These are phyloP conservation scores for Pectinophora gossypiella DNA, from an alignment of 1,140 invertebrate genomes.

Conservation along the genomic window DNA sequence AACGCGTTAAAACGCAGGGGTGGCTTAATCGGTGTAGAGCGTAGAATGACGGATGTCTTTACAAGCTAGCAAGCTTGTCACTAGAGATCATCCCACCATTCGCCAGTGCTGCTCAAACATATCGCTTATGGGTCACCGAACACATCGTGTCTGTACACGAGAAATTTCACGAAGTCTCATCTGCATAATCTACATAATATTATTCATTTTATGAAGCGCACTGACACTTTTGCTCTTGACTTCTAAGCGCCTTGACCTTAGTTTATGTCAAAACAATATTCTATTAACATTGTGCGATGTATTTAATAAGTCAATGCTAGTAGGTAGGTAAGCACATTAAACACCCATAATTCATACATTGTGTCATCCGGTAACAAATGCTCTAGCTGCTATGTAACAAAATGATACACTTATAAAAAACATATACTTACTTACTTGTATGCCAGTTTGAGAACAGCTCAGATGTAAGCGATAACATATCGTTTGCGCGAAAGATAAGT, in stretches of 20 bases:
- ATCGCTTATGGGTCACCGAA: not conserved
- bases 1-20: slow-evolving; percentile 43
- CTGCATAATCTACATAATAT: not conserved
- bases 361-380: too few relatives aligned
- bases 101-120: slow-evolving; percentile 30
- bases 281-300: too few relatives aligned
- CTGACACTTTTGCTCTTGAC: too few relatives aligned
- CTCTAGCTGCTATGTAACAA: too few relatives aligned
- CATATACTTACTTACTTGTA: too few relatives aligned
- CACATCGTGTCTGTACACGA: not conserved
- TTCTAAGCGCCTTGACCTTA: too few relatives aligned
- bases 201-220: too few relatives aligned
- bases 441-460: slow-evolving; percentile 37
- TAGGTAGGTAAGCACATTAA: too few relatives aligned
- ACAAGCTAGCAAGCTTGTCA: slow-evolving; percentile 60
- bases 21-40: slow-evolving; percentile 36
- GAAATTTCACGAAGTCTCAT: not conserved
- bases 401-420: too few relatives aligned
- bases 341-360: too few relatives aligned
- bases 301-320: too few relatives aligned
- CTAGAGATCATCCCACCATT: slow-evolving; percentile 21
- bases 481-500: slow-evolving; percentile 58
- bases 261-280: too few relatives aligned
- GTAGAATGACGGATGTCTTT: slow-evolving; percentile 68
- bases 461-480: slow-evolving; percentile 55